These are phyloP conservation scores for Phaetusa simplex DNA, from an alignment of 2,113 vertebrate genomes.

Conservation along the genomic window DNA sequence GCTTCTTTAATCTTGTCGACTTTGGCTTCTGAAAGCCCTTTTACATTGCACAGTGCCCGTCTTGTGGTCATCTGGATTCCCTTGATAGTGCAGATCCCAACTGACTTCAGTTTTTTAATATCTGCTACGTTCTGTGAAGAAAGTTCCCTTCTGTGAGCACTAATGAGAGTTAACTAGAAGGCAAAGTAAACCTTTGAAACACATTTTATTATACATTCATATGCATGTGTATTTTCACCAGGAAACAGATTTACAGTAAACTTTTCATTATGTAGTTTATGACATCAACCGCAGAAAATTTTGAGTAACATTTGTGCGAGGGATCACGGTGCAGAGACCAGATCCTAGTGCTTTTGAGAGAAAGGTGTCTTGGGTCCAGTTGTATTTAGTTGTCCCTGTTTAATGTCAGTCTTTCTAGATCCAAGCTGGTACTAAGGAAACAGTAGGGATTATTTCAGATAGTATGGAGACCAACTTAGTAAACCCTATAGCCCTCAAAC, in stretches of 20 bases:
- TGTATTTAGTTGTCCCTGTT: not conserved
- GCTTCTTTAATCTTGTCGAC: conserved; percentile 99
- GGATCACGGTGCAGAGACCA: not conserved
- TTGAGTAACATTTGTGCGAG: not conserved
- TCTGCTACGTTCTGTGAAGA: conserved; percentile 90
- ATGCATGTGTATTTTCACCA: conserved; percentile 5
- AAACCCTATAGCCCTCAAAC: not conserved
- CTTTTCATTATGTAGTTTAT: not conserved
- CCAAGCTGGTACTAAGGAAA: not conserved
- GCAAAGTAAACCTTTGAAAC: not conserved
- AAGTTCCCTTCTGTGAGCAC: conserved; percentile 19
- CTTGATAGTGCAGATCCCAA: conserved; percentile 96
- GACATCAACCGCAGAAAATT: not conserved
- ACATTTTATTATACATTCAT: not conserved
- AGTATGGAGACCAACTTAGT: not conserved
- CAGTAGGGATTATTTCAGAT: not conserved
- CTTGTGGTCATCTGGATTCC: conserved; percentile 98
- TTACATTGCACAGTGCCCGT: conserved; percentile 90
- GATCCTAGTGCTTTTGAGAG: not conserved
- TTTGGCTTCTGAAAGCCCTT: conserved; percentile 96
- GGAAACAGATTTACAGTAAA: not conserved
- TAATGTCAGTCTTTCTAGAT: not conserved
- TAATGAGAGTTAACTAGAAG: conserved; percentile 11
- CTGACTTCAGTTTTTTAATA: conserved; percentile 95
- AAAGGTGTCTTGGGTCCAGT: not conserved